Conservation (phyloP, 2,797 vertebrate genomes). For the Holocentrus rufus region DNA sequence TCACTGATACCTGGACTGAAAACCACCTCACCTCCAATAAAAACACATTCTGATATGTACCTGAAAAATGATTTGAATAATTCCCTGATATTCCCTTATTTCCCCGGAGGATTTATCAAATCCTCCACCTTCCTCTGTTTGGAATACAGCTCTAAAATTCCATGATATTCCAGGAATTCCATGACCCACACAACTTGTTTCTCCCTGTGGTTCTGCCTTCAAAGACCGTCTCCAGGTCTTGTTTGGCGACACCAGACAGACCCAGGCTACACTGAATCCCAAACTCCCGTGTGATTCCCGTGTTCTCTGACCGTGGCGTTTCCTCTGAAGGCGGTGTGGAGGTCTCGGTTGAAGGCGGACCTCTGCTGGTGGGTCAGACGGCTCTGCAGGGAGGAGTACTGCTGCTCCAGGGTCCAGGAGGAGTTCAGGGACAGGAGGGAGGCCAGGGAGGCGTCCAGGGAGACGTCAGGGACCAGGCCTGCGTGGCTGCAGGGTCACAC, state of each 20-base stretch:
- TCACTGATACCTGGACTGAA: too few species aligned
- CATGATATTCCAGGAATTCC: too few species aligned
- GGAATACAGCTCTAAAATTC: too few species aligned
- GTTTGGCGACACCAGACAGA: neutral
- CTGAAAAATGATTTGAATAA: too few species aligned
- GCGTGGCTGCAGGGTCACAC: conserved; percentile 24
- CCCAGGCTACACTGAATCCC: neutral
- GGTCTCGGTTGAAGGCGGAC: conserved; percentile 20
- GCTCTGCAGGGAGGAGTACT: conserved; percentile 33
- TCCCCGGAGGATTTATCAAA: too few species aligned
- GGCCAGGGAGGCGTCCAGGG: conserved; percentile 25
- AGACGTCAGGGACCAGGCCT: conserved; percentile 35
- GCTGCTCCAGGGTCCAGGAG: conserved; percentile 30
- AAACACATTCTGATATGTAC: too few species aligned
- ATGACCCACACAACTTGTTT: too few species aligned
- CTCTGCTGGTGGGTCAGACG: conserved; percentile 28
- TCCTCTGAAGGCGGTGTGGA: conserved; percentile 21
- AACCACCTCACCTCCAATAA: too few species aligned
- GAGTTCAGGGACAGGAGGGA: conserved; percentile 44
- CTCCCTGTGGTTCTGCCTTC: too few species aligned
- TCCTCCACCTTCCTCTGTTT: too few species aligned
- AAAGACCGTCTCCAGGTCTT: neutral
- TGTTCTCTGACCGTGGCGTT: conserved; percentile 18
- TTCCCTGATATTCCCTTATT: too few species aligned
- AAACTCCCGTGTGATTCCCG: neutral